phyloP scores from a whole-genome alignment of 2,888 invertebrate species.

The Morpho helenor region DNA sequence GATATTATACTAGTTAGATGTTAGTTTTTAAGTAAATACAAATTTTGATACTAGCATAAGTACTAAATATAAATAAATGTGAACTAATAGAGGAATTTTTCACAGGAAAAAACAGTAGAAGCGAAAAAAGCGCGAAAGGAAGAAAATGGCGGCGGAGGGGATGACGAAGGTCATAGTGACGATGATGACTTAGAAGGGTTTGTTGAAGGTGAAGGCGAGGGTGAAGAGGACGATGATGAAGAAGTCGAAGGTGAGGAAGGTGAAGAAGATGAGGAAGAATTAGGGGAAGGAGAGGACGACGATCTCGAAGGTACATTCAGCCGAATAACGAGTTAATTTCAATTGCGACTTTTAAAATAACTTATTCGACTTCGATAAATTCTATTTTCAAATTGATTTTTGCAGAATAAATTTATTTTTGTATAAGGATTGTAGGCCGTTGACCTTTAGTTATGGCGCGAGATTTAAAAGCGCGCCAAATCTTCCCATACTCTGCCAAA shows the following conservation, averaged over 20 bases:
- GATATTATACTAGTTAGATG: background rate
- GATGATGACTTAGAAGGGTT: slow-evolving; percentile 84
- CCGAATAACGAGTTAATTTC: no score
- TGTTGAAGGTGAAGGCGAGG: slow-evolving; percentile 77
- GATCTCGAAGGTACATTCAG: slow-evolving; percentile 78
- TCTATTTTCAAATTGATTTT: background rate
- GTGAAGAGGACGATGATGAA: slow-evolving; percentile 81
- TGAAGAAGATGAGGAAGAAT: slow-evolving; percentile 82
- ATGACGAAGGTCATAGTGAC: slow-evolving; percentile 80
- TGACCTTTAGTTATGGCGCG: slow-evolving; percentile 3
- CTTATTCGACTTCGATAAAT: background rate
- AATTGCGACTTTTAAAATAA: no score
- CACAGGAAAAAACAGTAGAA: slow-evolving; percentile 85
- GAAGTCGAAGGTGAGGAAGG: slow-evolving; percentile 80
- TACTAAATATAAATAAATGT: background rate
- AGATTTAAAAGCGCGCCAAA: slow-evolving; percentile 4
- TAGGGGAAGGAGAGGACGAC: slow-evolving; percentile 82
- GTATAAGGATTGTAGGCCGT: background rate
- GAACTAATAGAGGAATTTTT: slow-evolving; percentile 3
- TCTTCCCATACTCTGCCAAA: background rate
- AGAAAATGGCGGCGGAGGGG: slow-evolving; percentile 85
- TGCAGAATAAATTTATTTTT: background rate
- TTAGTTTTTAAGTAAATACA: no score
- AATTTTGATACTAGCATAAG: background rate
- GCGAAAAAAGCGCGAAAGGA: slow-evolving; percentile 90